A percentile compares a stretch with the other conserved stretches of the same genome.
Conservation (phyloP, 2,888 invertebrate genomes). For the Falcaria lacertinaria region DNA sequence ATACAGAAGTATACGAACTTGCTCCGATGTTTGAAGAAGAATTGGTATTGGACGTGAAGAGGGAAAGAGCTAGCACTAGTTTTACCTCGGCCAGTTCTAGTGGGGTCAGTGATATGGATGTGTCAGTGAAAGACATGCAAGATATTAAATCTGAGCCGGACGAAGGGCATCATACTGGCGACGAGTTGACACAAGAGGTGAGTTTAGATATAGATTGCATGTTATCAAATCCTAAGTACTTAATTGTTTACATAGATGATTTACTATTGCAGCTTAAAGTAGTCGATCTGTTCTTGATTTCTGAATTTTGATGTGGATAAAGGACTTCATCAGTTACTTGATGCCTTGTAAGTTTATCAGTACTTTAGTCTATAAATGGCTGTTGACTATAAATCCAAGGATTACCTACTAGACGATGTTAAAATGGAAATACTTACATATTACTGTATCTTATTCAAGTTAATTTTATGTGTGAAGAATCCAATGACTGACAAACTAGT, state of each 20-base stretch:
- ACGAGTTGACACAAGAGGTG: constrained; percentile 76
- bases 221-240: too few species aligned
- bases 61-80: constrained; percentile 73
- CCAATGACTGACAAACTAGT: too few species aligned
- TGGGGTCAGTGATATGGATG: constrained; percentile 73
- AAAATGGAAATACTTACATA: too few species aligned
- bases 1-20: constrained; percentile 56
- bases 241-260: background rate
- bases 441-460: too few species aligned
- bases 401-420: too few species aligned
- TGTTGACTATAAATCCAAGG: too few species aligned
- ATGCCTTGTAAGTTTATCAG: too few species aligned
- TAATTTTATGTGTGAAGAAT: too few species aligned
- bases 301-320: too few species aligned
- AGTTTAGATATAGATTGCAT: constrained; percentile 35
- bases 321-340: too few species aligned
- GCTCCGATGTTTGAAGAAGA: constrained; percentile 69
- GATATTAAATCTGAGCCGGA: constrained; percentile 67
- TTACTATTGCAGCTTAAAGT: background rate
- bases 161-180: constrained; percentile 69
- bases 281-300: too few species aligned
- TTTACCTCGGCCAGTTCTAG: constrained; percentile 72
- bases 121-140: constrained; percentile 44
- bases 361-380: too few species aligned
- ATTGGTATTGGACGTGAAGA: constrained; percentile 59